phyloP scores from a whole-genome alignment of 2,888 invertebrate species.

The Lycaena phlaeas region DNA sequence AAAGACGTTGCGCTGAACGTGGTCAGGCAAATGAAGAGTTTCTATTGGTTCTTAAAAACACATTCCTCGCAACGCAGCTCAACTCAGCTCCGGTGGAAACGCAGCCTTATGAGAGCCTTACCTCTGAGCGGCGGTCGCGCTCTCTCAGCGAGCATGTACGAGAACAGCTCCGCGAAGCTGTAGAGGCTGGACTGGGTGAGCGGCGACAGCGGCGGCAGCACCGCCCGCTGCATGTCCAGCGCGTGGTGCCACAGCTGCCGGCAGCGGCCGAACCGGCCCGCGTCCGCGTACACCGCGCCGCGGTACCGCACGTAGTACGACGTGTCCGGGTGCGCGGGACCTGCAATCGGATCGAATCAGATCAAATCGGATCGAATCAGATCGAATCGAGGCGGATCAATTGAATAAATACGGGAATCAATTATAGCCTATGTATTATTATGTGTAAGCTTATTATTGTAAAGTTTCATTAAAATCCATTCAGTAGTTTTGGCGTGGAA shows the following conservation, averaged over 20 bases:
- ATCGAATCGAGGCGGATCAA: too few species aligned
- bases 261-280: slow-evolving; percentile 92
- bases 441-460: too few species aligned
- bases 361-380: too few species aligned
- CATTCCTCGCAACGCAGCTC: too few species aligned
- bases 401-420: too few species aligned
- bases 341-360: slow-evolving; percentile 36
- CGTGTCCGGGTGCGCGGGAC: slow-evolving; percentile 96
- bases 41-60: too few species aligned
- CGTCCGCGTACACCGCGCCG: slow-evolving; percentile 95
- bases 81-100: too few species aligned
- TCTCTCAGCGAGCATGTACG: slow-evolving; percentile 93
- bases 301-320: slow-evolving; percentile 96
- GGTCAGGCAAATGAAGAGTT: too few species aligned
- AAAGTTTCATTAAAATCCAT: too few species aligned
- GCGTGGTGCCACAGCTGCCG: slow-evolving; percentile 98
- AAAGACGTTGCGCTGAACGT: too few species aligned
- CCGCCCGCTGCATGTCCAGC: slow-evolving; percentile 94
- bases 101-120: slow-evolving; percentile 21
- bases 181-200: slow-evolving; percentile 96
- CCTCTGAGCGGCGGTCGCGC: slow-evolving; percentile 78
- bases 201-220: slow-evolving; percentile 92
- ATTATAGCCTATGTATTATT: too few species aligned
- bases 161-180: slow-evolving; percentile 95
- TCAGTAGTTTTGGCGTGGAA: too few species aligned